Conservation (phyloP, 23 tunicate species). For the Phallusia fumigata region DNA sequence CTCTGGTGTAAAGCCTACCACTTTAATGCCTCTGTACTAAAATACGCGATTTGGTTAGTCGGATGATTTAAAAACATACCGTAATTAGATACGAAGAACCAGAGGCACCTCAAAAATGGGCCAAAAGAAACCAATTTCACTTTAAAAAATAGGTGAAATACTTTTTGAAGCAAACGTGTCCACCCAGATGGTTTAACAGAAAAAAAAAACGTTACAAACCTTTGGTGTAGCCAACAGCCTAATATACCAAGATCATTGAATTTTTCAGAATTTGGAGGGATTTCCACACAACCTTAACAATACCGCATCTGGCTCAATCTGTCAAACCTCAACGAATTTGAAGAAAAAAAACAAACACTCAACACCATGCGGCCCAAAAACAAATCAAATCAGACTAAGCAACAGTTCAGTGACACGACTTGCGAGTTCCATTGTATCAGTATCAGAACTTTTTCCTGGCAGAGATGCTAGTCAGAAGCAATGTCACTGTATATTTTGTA, state of each 20-base stretch:
- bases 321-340: neutral
- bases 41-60: too few relatives aligned
- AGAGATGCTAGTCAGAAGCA: neutral
- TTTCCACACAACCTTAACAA: neutral
- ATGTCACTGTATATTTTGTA: neutral
- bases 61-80: too few relatives aligned
- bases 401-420: neutral
- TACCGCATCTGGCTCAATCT: neutral
- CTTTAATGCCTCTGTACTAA: too few relatives aligned
- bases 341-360: neutral
- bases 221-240: too few relatives aligned
- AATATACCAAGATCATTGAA: neutral
- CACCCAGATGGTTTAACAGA: too few relatives aligned
- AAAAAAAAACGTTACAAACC: too few relatives aligned
- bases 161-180: too few relatives aligned
- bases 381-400: neutral
- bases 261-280: neutral
- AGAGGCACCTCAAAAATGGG: too few relatives aligned
- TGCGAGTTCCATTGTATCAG: neutral
- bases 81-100: too few relatives aligned
- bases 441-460: neutral
- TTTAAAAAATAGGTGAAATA: too few relatives aligned
- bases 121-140: too few relatives aligned
- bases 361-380: neutral
- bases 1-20: too few relatives aligned